Conservation (phyloP, 2,113 vertebrate genomes). For the Chelonoidis abingdonii region DNA sequence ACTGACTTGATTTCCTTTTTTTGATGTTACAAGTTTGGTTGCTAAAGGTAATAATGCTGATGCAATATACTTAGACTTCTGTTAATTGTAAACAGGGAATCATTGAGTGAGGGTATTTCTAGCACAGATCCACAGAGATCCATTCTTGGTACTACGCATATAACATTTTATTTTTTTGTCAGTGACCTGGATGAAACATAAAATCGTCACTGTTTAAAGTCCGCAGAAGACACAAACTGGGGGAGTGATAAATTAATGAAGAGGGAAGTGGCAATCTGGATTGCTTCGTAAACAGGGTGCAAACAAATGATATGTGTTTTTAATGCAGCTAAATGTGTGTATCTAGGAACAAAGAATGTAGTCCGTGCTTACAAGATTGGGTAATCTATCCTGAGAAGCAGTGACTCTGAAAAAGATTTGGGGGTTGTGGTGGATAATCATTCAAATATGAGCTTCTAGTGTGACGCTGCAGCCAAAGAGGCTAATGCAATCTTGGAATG, state of each 20-base stretch:
- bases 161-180: not conserved
- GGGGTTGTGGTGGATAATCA: not conserved
- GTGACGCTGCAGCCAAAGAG: not conserved
- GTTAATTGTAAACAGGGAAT: not conserved
- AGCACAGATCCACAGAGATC: not conserved
- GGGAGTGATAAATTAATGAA: not conserved
- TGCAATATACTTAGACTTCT: too few species aligned
- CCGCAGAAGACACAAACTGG: not conserved
- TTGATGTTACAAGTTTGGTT: too few species aligned
- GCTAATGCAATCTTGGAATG: not conserved
- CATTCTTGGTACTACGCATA: not conserved
- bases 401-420: not conserved
- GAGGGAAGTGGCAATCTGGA: not conserved
- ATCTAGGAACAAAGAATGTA: not conserved
- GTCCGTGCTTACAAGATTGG: not conserved
- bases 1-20: not conserved
- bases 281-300: not conserved
- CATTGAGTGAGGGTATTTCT: not conserved
- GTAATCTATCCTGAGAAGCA: not conserved
- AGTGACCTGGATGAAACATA: not conserved
- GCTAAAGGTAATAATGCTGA: too few species aligned
- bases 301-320: not conserved
- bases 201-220: too few species aligned
- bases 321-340: not conserved
- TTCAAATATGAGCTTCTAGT: not conserved